phyloP scores from a whole-genome alignment of 23 tunicate species.

The Styela clava region DNA sequence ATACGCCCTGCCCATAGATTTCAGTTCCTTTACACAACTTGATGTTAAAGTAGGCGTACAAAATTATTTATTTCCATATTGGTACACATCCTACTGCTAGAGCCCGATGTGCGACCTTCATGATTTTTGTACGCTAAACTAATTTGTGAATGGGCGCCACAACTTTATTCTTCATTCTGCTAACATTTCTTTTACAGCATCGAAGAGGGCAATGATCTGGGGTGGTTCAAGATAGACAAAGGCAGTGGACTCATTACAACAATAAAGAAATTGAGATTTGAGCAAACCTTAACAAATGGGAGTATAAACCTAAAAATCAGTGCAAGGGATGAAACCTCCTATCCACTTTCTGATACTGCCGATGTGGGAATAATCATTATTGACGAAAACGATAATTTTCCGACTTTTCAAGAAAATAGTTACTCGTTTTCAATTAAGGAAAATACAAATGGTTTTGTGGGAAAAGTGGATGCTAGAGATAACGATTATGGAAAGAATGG shows the following conservation, averaged over 20 bases:
- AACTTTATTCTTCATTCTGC: no score
- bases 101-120: no score
- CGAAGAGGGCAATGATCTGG: conserved; percentile 39
- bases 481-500: conserved; percentile 64
- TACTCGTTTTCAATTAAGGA: conserved; percentile 17
- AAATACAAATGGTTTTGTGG: conserved; percentile 21
- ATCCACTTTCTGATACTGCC: conserved; percentile 28
- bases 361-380: conserved; percentile 30
- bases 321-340: conserved; percentile 60
- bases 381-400: conserved; percentile 81
- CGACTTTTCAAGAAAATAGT: conserved; percentile 31
- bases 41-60: no score
- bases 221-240: conserved; percentile 60
- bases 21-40: no score
- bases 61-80: no score
- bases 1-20: no score
- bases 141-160: no score
- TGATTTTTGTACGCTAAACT: no score
- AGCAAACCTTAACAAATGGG: conserved; percentile 18
- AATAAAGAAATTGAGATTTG: conserved; percentile 17
- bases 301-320: conserved; percentile 24
- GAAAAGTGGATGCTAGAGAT: conserved; percentile 47
- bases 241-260: conserved; percentile 64
- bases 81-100: no score
- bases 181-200: conserved; percentile 37